A percentile compares a stretch with the other conserved stretches of the same genome.
Evolutionary conservation across 2,888 invertebrate genomes (phyloP).

Genomic region (Matsumyia berberina): DNA sequence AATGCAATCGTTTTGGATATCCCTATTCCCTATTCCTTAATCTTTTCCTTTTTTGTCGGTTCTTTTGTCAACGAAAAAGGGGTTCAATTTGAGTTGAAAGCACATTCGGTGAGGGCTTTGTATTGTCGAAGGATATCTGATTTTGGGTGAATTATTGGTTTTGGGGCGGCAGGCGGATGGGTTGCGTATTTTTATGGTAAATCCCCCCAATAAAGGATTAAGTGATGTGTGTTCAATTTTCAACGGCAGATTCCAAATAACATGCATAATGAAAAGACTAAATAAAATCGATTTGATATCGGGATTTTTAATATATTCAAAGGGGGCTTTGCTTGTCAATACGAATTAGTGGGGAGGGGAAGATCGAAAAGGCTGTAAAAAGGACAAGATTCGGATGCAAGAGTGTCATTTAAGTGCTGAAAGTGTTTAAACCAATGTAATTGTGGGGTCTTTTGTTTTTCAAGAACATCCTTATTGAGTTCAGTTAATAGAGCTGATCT

Average conservation of each 20-base stretch:
- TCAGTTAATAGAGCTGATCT: no score
- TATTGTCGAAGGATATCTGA: conserved; percentile 19
- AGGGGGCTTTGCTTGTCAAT: background rate
- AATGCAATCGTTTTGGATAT: conserved; percentile 22
- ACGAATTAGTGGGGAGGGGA: no score
- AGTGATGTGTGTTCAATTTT: conserved; percentile 19
- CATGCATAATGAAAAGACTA: conserved; percentile 5
- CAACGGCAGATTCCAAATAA: background rate
- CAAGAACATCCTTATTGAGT: no score
- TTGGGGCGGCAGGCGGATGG: background rate
- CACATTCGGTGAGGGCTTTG: conserved; percentile 10
- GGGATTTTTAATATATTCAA: background rate
- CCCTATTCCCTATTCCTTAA: no score
- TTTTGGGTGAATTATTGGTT: conserved; percentile 6
- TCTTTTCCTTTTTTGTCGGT: background rate
- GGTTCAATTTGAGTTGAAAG: conserved; percentile 8
- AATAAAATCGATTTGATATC: conserved; percentile 16
- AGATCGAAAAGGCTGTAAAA: no score
- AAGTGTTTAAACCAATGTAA: no score
- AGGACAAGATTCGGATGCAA: no score
- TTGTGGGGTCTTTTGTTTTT: no score
- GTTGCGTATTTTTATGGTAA: conserved; percentile 24
- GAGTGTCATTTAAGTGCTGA: no score
- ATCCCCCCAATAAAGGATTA: conserved; percentile 32
- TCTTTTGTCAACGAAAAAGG: conserved; percentile 10